These are phyloP conservation scores for Tiaroga cobitis DNA, from an alignment of 2,797 vertebrate genomes.

Conservation along the genomic window DNA sequence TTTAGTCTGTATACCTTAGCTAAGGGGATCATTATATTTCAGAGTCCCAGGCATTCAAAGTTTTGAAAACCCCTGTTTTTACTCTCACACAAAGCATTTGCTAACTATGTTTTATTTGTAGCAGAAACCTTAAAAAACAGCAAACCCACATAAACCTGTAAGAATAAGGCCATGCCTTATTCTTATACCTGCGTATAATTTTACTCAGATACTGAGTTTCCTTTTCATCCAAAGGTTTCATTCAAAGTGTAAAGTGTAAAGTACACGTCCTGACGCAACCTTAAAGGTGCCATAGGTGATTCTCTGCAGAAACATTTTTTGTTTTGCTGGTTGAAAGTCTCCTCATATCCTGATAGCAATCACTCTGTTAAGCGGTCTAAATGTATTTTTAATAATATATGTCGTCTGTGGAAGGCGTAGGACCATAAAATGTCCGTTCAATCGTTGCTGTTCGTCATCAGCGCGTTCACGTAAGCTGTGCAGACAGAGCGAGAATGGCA, in stretches of 20 bases:
- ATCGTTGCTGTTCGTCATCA: too few species aligned
- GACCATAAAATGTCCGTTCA: too few species aligned
- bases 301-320: too few species aligned
- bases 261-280: not conserved
- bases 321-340: too few species aligned
- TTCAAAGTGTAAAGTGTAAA: not conserved
- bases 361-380: too few species aligned
- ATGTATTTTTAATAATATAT: too few species aligned
- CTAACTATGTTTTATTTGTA: not conserved
- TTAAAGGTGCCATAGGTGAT: too few species aligned
- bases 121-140: not conserved
- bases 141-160: not conserved
- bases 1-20: not conserved
- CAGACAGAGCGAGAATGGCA: too few species aligned
- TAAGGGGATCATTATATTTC: not conserved
- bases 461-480: too few species aligned
- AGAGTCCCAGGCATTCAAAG: not conserved
- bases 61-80: not conserved
- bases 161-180: not conserved
- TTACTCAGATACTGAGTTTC: not conserved
- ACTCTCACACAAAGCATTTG: not conserved
- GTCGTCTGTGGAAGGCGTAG: too few species aligned
- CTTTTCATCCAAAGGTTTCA: not conserved
- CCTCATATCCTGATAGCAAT: too few species aligned
- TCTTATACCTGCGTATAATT: not conserved